Conservation (phyloP, 2,797 vertebrate species). For the Meda fulgida region DNA sequence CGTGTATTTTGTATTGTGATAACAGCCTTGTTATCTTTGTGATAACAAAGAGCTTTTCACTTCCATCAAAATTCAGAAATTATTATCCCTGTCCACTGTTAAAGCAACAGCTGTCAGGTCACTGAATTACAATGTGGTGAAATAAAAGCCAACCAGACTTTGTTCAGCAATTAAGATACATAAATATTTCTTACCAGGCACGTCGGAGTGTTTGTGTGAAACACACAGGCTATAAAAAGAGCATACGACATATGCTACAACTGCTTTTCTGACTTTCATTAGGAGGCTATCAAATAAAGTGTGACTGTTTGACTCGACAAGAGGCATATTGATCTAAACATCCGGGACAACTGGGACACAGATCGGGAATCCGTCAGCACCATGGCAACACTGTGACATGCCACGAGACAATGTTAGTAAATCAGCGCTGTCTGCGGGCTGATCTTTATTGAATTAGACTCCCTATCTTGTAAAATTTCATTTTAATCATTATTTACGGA, state of each 20-base stretch:
- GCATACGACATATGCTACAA: constrained; percentile 34
- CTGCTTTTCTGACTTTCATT: constrained; percentile 24
- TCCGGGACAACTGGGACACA: constrained; percentile 25
- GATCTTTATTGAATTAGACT: constrained; percentile 34
- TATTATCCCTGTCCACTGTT: constrained; percentile 5
- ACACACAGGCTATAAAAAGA: constrained; percentile 16
- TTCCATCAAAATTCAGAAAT: neutral
- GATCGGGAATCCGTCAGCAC: constrained; percentile 37
- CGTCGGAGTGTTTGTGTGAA: neutral
- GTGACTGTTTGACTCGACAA: constrained; percentile 21
- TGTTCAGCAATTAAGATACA: neutral
- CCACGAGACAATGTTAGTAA: constrained; percentile 29
- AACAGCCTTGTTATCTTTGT: too few relatives aligned
- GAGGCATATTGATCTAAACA: constrained; percentile 31
- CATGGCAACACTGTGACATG: constrained; percentile 52
- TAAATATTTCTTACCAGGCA: constrained; percentile 5
- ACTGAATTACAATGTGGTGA: neutral
- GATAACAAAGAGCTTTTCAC: constrained; percentile 19
- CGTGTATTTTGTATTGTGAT: neutral
- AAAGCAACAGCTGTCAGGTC: constrained; percentile 34
- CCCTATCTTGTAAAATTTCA: constrained; percentile 29
- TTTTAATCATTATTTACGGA: neutral
- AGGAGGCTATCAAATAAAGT: constrained; percentile 19
- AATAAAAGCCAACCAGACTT: constrained; percentile 8
- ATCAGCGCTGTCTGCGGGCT: constrained; percentile 23